These are phyloP conservation scores for Dinocampus coccinellae DNA, from an alignment of 2,888 invertebrate species.

Conservation along the genomic window DNA sequence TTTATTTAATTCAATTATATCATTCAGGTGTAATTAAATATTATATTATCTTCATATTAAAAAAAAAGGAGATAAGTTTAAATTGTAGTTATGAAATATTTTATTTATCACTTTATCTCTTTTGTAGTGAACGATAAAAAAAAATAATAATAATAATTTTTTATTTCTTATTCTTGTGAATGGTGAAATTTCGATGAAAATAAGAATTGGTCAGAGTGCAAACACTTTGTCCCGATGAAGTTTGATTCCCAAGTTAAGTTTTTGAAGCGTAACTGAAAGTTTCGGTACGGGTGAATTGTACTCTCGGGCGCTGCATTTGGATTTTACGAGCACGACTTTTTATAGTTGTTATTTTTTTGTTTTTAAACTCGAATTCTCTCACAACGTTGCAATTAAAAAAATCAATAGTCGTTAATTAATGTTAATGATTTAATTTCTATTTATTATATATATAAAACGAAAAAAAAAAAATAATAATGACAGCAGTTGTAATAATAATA, in stretches of 20 bases:
- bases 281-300: neutral
- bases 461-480: too few relatives aligned
- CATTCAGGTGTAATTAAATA: neutral
- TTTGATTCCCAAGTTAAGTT: constrained; percentile 25
- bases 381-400: neutral
- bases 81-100: too few relatives aligned
- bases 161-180: neutral
- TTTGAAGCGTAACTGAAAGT: constrained; percentile 20
- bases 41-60: too few relatives aligned
- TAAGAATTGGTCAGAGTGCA: neutral
- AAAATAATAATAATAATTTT: neutral
- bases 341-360: neutral
- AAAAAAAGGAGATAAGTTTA: too few relatives aligned
- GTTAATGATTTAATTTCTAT: neutral
- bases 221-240: constrained; percentile 20
- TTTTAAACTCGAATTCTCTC: neutral
- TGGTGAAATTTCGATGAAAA: neutral
- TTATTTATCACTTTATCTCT: neutral
- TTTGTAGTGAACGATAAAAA: neutral
- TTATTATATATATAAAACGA: too few relatives aligned
- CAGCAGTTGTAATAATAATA: too few relatives aligned
- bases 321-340: neutral
- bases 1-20: neutral
- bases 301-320: neutral
- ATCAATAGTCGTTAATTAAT: neutral